These are phyloP conservation scores for Pseudocheirus occidentalis DNA, from an alignment of 2,797 vertebrate genomes.

Conservation along the genomic window DNA sequence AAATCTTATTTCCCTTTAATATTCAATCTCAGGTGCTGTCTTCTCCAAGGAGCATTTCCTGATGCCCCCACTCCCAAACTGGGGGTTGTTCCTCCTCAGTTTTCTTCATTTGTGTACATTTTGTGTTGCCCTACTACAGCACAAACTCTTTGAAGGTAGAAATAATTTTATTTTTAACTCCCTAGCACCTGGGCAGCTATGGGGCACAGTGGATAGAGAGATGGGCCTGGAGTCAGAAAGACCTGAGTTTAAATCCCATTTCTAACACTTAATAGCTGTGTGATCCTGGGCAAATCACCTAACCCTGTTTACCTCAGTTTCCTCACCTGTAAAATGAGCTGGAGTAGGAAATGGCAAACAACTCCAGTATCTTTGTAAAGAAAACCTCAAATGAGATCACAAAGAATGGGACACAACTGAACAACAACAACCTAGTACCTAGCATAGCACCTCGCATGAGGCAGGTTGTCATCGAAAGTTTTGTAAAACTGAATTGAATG, in stretches of 20 bases:
- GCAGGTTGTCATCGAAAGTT: not conserved
- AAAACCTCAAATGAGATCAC: not conserved
- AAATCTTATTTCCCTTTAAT: not conserved
- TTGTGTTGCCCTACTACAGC: too few relatives aligned
- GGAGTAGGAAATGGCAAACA: not conserved
- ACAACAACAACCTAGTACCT: not conserved
- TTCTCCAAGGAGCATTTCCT: not conserved
- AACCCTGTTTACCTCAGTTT: not conserved
- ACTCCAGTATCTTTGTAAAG: not conserved
- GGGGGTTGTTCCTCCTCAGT: not conserved
- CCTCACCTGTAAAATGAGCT: not conserved
- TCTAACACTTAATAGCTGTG: not conserved
- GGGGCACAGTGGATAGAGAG: not conserved
- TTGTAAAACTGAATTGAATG: not conserved
- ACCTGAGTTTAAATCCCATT: not conserved
- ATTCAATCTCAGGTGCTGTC: not conserved
- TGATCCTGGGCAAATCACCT: not conserved
- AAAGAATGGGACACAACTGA: not conserved
- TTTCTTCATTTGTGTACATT: not conserved
- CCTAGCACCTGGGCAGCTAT: not conserved
- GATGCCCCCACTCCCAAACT: not conserved
- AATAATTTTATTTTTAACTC: constrained; percentile 30
- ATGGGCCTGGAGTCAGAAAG: not conserved
- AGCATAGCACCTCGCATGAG: not conserved
- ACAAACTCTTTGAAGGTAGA: not conserved